Evolutionary conservation across 1,140 invertebrate genomes (phyloP), one percentile per base, ranked within the genome.

Genomic region (Drosophila watanabei): DNA sequence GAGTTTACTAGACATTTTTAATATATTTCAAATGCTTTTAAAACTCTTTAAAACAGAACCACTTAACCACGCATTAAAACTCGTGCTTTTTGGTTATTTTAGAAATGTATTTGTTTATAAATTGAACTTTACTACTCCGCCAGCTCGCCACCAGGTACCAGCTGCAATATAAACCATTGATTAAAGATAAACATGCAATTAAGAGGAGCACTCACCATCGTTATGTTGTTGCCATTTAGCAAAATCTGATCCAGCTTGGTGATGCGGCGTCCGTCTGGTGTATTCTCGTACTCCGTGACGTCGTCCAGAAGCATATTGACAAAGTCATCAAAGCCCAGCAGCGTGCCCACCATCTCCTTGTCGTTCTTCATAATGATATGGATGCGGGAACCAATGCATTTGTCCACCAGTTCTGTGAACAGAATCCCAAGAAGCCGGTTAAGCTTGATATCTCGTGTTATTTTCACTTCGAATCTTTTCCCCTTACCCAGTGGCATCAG

Each of bases 321-420:
- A 94, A 99, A 99, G 94, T 99, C 99, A 94, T 99, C 99, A 94
- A 99, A 99, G 10, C 99, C 99, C 69, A 98, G 94, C 20, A 99
- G 93, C 0, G 98, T 99, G 64, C 99, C 99, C 14, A 99, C 98
- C 92, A 99, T 98, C 95, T 99, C 99, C 94, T 99, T 99, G 91
- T 99, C 99, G 93, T 99, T 99, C 94, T 99, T 99, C 99, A 99
- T 99, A 45, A 99, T 99, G 30, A 99, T 99, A 91, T 99, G 99
- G 91, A 99, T 99, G 69, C 98, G 95, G 0, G 99, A 99, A 20
- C 99, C 99, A 93, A 99, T 99, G 94, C 99, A 99, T 95, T 99
- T 99, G 92, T 99, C 99, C n/a, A 99, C 98, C 75, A 99, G 94
- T 94, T 99, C 99, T 97, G 92, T 14, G 24, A 46, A 18, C 76